Evolutionary conservation across 2,888 invertebrate genomes (phyloP).

Genomic region (Galeopsomyia nigrocyanea): DNA sequence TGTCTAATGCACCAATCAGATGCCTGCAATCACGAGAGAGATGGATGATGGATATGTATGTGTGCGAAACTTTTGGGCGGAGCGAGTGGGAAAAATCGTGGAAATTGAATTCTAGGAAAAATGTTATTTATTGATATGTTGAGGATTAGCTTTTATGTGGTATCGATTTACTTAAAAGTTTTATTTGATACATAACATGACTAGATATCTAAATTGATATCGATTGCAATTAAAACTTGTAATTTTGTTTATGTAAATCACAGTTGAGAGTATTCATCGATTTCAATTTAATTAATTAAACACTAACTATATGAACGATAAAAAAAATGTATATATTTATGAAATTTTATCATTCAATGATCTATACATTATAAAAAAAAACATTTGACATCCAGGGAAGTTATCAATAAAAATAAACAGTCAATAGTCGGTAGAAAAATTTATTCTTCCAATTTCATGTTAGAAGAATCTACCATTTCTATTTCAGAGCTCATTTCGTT

Average conservation of each 20-base stretch:
- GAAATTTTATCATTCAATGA: too few relatives aligned
- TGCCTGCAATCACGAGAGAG: background rate
- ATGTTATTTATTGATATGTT: background rate
- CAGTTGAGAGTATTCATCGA: background rate
- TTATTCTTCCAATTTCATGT: slow-evolving; percentile 64
- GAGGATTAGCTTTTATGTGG: background rate
- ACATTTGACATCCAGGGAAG: too few relatives aligned
- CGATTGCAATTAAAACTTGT: too few relatives aligned
- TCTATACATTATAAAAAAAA: too few relatives aligned
- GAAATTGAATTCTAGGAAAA: slow-evolving; percentile 20
- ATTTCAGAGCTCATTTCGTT: slow-evolving; percentile 66
- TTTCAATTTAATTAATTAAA: background rate
- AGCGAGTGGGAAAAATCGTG: slow-evolving; percentile 3
- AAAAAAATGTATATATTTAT: slow-evolving; percentile 29
- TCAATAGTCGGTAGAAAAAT: background rate
- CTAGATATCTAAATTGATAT: too few relatives aligned
- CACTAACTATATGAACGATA: slow-evolving; percentile 10
- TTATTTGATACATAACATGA: too few relatives aligned
- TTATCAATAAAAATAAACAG: too few relatives aligned
- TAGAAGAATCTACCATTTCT: slow-evolving; percentile 69
- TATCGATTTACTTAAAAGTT: too few relatives aligned
- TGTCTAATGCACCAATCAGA: background rate
- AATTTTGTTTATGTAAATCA: background rate
- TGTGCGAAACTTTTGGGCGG: background rate
- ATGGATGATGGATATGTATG: slow-evolving; percentile 12